Conservation (phyloP, 2,797 vertebrate genomes). For the Malacoraja senta region DNA sequence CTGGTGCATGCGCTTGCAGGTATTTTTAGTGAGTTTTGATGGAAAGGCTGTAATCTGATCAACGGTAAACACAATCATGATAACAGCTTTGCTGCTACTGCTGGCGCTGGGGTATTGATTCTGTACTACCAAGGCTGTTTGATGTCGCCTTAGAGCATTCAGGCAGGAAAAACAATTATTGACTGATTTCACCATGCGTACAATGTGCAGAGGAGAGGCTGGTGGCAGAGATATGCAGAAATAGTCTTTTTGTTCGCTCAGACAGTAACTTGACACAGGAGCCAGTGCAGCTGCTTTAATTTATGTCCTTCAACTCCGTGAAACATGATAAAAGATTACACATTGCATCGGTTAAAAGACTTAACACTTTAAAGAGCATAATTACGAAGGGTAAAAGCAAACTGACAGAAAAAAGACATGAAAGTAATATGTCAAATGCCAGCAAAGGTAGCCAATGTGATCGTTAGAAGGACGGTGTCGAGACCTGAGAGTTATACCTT, state of each 20-base stretch:
- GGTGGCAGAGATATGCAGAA: constrained; percentile 51
- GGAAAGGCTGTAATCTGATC: constrained; percentile 51
- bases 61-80: constrained; percentile 50
- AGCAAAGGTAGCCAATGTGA: neutral
- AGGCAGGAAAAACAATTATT: constrained; percentile 51
- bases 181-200: constrained; percentile 49
- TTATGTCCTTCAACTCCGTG: constrained; percentile 50
- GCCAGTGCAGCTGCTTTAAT: constrained; percentile 49
- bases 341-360: constrained; percentile 36
- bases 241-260: constrained; percentile 50
- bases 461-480: constrained; percentile 6
- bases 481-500: neutral
- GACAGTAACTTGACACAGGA: constrained; percentile 55
- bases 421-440: constrained; percentile 31
- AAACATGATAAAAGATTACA: constrained; percentile 47
- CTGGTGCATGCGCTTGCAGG: constrained; percentile 36
- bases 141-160: constrained; percentile 52
- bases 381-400: constrained; percentile 30
- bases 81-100: constrained; percentile 49
- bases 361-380: constrained; percentile 33
- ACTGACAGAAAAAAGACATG: constrained; percentile 28
- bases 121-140: constrained; percentile 52
- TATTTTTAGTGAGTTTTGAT: constrained; percentile 49
- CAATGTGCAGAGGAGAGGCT: constrained; percentile 43
- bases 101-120: constrained; percentile 58